phyloP scores from a whole-genome alignment of 2,113 vertebrate genomes.

The Himantopus leucocephalus region DNA sequence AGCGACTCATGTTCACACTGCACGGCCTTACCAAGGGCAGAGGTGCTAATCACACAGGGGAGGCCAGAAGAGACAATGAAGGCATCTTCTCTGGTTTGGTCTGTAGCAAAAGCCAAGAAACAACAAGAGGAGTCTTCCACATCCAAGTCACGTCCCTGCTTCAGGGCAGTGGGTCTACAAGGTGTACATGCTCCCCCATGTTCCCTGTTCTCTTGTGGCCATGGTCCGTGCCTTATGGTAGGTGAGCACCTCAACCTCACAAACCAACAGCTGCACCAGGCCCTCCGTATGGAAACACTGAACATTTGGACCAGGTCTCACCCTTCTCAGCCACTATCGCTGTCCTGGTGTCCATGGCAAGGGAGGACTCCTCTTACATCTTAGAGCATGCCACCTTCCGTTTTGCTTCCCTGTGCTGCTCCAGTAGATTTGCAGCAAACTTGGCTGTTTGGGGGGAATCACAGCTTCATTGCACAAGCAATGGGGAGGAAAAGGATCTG shows the following conservation, averaged over 20 bases:
- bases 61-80: not conserved
- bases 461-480: not conserved
- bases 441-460: not conserved
- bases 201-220: not conserved
- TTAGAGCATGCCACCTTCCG: not conserved
- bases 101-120: not conserved
- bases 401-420: not conserved
- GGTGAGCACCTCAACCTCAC: not conserved
- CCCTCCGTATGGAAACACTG: not conserved
- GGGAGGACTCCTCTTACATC: not conserved
- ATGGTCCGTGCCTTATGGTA: not conserved
- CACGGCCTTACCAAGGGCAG: accelerated
- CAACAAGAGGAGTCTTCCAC: not conserved
- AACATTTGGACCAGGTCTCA: not conserved
- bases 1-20: accelerated
- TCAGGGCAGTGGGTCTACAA: not conserved
- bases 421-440: not conserved
- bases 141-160: not conserved
- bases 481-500: not conserved
- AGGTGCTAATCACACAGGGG: not conserved
- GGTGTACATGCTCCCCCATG: not conserved
- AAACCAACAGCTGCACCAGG: not conserved
- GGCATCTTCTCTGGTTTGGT: not conserved
- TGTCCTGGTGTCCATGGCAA: not conserved
- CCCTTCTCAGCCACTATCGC: not conserved